Conservation (phyloP, 2,888 invertebrate genomes). For the Allophyes oxyacanthae region DNA sequence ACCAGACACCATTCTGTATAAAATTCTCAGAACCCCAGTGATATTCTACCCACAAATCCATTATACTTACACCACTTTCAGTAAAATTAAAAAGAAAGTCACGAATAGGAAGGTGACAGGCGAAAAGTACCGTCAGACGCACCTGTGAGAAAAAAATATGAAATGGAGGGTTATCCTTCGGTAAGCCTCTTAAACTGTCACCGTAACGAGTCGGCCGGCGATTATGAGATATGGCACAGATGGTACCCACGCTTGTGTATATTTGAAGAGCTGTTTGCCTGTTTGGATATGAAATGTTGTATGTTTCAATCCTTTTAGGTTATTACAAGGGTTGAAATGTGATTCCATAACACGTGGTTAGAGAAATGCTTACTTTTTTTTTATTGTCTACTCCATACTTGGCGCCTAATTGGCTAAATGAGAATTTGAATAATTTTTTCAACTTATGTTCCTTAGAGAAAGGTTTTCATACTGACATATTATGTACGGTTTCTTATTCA, state of each 20-base stretch:
- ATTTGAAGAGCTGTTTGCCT: constrained; percentile 51
- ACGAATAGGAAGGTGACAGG: constrained; percentile 62
- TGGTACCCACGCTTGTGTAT: constrained; percentile 55
- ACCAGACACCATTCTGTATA: constrained; percentile 27
- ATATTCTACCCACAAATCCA: constrained; percentile 62
- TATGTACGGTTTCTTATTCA: too few species aligned
- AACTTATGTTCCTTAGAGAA: too few species aligned
- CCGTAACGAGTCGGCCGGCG: constrained; percentile 60
- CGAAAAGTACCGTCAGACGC: constrained; percentile 58
- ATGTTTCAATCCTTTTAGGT: constrained; percentile 50
- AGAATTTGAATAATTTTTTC: too few species aligned
- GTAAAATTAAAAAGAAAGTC: constrained; percentile 67
- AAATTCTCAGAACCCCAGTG: constrained; percentile 45
- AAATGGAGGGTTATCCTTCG: constrained; percentile 72
- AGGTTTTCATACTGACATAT: too few species aligned
- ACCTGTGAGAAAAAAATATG: constrained; percentile 67
- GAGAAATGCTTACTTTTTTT: neutral
- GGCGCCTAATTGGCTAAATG: too few species aligned
- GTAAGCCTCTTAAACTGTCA: constrained; percentile 77
- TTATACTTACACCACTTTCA: constrained; percentile 58
- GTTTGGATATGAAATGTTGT: constrained; percentile 44
- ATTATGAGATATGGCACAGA: constrained; percentile 70
- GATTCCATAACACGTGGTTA: constrained; percentile 8
- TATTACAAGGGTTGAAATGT: constrained; percentile 22
- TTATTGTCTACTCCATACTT: neutral